Conservation (phyloP, 1,140 invertebrate genomes). For the Drosophila punjabiensis region DNA sequence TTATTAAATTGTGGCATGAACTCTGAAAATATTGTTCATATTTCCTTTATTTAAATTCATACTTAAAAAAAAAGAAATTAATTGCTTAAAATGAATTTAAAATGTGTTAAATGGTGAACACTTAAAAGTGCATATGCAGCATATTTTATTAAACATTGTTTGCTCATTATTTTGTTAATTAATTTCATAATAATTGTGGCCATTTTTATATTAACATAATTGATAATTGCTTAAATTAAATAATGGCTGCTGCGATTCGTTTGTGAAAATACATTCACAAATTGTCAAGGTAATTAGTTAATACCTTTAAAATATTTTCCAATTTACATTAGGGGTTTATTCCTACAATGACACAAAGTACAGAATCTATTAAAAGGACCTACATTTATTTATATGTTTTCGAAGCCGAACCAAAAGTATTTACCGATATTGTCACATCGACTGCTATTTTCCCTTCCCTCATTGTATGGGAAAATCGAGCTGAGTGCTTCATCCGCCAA, state of each 20-base stretch:
- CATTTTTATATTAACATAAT: neutral
- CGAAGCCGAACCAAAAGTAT: neutral
- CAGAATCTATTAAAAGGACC: neutral
- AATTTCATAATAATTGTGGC: neutral
- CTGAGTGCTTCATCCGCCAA: constrained; percentile 40
- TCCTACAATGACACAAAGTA: neutral
- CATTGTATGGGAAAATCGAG: constrained; percentile 27
- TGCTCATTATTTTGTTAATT: neutral
- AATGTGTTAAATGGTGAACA: neutral
- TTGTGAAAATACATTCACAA: neutral
- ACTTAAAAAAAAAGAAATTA: neutral
- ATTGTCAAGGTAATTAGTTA: neutral
- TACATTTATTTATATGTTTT: no score
- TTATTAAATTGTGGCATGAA: neutral
- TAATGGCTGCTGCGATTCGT: neutral
- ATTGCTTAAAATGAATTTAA: neutral
- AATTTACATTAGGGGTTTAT: neutral
- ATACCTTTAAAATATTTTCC: neutral
- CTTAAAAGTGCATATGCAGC: neutral
- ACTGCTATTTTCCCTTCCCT: constrained; percentile 14
- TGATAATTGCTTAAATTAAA: neutral
- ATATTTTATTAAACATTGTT: neutral
- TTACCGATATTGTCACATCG: neutral
- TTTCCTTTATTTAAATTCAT: neutral
- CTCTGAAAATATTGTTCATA: neutral